Evolutionary conservation across 2,888 invertebrate genomes (phyloP), one percentile per base, ranked within the genome.

Genomic region (Ophion costatus): DNA sequence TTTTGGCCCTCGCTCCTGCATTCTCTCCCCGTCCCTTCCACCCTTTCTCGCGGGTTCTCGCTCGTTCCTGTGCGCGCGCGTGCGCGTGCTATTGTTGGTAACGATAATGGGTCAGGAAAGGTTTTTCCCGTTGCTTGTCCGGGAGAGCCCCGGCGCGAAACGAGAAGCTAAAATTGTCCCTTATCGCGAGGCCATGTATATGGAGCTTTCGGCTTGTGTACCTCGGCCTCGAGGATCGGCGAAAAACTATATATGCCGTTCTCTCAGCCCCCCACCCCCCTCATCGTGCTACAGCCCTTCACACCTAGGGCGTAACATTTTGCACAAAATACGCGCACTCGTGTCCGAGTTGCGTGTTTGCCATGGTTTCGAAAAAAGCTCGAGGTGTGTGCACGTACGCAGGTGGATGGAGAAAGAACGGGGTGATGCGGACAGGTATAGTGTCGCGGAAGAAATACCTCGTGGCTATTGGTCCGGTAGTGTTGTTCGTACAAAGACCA

Each of bases 31-130:
- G 33, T 67, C 38, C 38, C 9, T 20, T 42, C 11, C n/a, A 67
- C 56, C 76, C 63, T 63, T 22, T 22, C 76, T 61, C 20, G 22
- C 51, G 51, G 17, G 38, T 38, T 6, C 38, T 38, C 38, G 38
- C 38, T 38, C 38, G 51, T 51, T 51, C 14, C 17, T 51, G 51
- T 4, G 51, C 11, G 0, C 14, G 51, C 11, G 14, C 14, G 51
- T 14, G 51, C 11, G 14, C 14, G 51, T 14, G 70, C 42, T 33
- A 63, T 63, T 69, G 29, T 45, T 9, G 77, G 67, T 73, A 84
- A 84, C 80, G 83, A 77, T 84, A 80, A 80, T 80, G 76, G 77
- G 76, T 64, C 38, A 45, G n/a, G 64, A 71, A 77, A 77, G 76
- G 80, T 69, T 67, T 80, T 80, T 71, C 51, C 17, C 80, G 73